Percentiles rank a stretch among this genome's conserved stretches.
phyloP scores from a whole-genome alignment of 2,797 vertebrate species.

The Lutjanus argentimaculatus region DNA sequence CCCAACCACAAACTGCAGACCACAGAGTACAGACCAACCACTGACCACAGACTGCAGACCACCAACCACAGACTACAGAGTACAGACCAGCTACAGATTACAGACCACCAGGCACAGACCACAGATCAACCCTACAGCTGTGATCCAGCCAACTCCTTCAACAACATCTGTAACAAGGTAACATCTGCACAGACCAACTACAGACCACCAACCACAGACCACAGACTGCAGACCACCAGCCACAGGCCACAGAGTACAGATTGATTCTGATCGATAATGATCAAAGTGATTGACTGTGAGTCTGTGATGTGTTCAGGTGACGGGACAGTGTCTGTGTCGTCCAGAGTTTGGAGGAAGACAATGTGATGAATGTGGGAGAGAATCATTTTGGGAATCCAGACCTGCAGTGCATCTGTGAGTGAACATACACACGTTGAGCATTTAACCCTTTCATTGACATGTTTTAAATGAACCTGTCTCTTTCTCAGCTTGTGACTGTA shows the following conservation, averaged over 20 bases:
- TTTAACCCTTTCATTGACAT: not conserved
- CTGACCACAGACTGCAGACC: not conserved
- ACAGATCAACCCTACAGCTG: constrained; percentile 84
- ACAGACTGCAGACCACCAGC: not conserved
- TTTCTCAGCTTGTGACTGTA: constrained; percentile 88
- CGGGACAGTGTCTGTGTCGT: constrained; percentile 90
- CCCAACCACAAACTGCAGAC: no score
- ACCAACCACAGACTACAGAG: not conserved
- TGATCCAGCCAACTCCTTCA: constrained; percentile 81
- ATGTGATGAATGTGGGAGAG: constrained; percentile 89
- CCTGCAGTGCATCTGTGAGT: constrained; percentile 87
- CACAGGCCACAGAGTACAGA: not conserved
- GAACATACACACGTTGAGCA: not conserved
- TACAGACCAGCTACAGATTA: no score
- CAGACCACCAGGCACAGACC: not conserved
- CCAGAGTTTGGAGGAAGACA: constrained; percentile 85
- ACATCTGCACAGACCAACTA: not conserved
- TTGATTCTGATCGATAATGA: not conserved
- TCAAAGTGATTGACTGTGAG: not conserved
- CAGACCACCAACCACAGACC: no score
- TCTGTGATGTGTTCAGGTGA: constrained; percentile 82
- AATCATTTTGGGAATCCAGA: constrained; percentile 89
- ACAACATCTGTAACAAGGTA: constrained; percentile 89
- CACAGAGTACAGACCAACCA: no score
- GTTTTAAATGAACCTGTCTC: not conserved